Evolutionary conservation across 2,888 invertebrate genomes (phyloP).

Genomic region (Parnassius glacialis): DNA sequence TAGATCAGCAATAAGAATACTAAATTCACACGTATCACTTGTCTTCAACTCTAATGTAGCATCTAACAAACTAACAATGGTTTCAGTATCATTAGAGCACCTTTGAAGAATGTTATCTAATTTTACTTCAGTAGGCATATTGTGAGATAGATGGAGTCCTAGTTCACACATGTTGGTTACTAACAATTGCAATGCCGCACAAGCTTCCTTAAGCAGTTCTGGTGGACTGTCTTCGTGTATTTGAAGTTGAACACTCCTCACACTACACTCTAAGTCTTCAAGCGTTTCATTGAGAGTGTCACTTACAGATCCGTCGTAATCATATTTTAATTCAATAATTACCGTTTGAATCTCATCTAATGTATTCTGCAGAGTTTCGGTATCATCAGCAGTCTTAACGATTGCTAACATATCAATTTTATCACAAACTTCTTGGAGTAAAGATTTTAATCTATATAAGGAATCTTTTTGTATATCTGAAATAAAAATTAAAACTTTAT

Average conservation of each 20-base stretch:
- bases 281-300: slow-evolving; percentile 72
- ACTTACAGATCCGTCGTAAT: slow-evolving; percentile 57
- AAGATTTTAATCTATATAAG: slow-evolving; percentile 48
- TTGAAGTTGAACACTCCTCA: slow-evolving; percentile 73
- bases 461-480: slow-evolving; percentile 46
- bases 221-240: slow-evolving; percentile 66
- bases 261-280: slow-evolving; percentile 76
- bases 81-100: slow-evolving; percentile 52
- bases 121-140: slow-evolving; percentile 27
- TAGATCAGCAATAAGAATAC: slow-evolving; percentile 42
- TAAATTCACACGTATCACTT: slow-evolving; percentile 32
- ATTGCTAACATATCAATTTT: slow-evolving; percentile 43
- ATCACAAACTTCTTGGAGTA: slow-evolving; percentile 58
- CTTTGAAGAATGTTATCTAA: slow-evolving; percentile 42
- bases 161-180: slow-evolving; percentile 57
- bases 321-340: slow-evolving; percentile 67
- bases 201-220: slow-evolving; percentile 64
- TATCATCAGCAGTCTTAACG: slow-evolving; percentile 43
- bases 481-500: slow-evolving; percentile 27
- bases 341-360: slow-evolving; percentile 74
- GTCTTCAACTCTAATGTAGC: slow-evolving; percentile 57
- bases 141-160: slow-evolving; percentile 38
- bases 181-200: slow-evolving; percentile 62
- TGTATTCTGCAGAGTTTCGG: slow-evolving; percentile 53
- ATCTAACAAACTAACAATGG: slow-evolving; percentile 65